Percentiles rank a stretch among this genome's conserved stretches.
Evolutionary conservation across 2,888 invertebrate genomes (phyloP).

Genomic region (Nomada ruficornis): DNA sequence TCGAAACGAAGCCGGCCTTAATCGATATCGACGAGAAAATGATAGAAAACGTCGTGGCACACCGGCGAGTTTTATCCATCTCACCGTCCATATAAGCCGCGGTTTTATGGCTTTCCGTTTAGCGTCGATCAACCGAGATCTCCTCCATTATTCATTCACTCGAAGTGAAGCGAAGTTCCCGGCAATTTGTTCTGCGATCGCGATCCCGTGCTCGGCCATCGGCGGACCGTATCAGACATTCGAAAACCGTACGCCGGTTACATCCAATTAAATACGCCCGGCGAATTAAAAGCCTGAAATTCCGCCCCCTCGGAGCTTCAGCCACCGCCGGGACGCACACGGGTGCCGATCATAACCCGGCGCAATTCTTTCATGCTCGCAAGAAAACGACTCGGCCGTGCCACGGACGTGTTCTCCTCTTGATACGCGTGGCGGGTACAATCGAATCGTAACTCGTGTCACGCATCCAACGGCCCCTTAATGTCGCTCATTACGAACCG

Average conservation of each 20-base stretch:
- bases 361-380: not conserved
- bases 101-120: constrained; percentile 29
- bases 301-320: constrained; percentile 15
- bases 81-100: constrained; percentile 8
- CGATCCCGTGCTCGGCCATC: constrained; percentile 11
- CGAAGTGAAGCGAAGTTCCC: constrained; percentile 35
- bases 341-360: not conserved
- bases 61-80: not conserved
- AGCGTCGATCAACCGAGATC: constrained; percentile 21
- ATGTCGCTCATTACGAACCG: constrained; percentile 9
- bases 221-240: constrained; percentile 41
- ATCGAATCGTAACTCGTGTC: constrained; percentile 45
- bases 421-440: not conserved
- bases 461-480: constrained; percentile 32
- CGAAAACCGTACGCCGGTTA: constrained; percentile 46
- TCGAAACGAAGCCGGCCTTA: not conserved
- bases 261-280: constrained; percentile 50
- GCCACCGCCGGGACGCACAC: no score
- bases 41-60: not conserved
- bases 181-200: constrained; percentile 42
- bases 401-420: not conserved
- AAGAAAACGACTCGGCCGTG: not conserved
- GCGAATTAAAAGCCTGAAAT: constrained; percentile 43
- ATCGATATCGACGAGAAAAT: not conserved
- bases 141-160: constrained; percentile 47